phyloP scores from a whole-genome alignment of 2,113 vertebrate species.

The Anolis carolinensis region DNA sequence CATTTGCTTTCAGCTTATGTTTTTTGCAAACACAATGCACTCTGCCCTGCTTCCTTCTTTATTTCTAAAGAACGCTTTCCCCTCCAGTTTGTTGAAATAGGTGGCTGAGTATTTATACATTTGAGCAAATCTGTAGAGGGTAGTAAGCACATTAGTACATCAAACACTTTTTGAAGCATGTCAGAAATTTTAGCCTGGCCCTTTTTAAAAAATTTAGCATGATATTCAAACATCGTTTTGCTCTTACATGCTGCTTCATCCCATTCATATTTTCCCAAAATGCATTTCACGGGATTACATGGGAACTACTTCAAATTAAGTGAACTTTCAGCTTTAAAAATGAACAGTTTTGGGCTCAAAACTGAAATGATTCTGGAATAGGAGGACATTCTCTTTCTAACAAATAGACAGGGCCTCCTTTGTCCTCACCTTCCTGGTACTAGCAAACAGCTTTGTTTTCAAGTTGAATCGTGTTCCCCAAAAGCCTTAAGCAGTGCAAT shows the following conservation, averaged over 20 bases:
- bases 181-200: background rate
- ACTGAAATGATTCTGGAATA: too few relatives aligned
- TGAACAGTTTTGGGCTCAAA: background rate
- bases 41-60: conserved; percentile 7
- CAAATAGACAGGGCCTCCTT: too few relatives aligned
- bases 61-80: conserved; percentile 42
- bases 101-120: conserved; percentile 45
- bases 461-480: too few relatives aligned
- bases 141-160: background rate
- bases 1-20: conserved; percentile 57
- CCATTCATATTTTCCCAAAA: background rate
- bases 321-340: background rate
- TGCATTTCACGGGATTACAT: background rate
- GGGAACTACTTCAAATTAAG: background rate
- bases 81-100: conserved; percentile 42
- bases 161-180: background rate
- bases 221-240: background rate
- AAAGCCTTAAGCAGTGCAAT: too few relatives aligned
- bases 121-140: conserved; percentile 17
- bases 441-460: too few relatives aligned
- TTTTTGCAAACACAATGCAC: conserved; percentile 32
- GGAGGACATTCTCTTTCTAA: too few relatives aligned
- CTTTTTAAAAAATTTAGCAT: background rate
- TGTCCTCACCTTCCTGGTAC: too few relatives aligned
- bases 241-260: background rate